Conservation (phyloP, 92 coral and sea anemone genomes). For the Actinernus sp. region DNA sequence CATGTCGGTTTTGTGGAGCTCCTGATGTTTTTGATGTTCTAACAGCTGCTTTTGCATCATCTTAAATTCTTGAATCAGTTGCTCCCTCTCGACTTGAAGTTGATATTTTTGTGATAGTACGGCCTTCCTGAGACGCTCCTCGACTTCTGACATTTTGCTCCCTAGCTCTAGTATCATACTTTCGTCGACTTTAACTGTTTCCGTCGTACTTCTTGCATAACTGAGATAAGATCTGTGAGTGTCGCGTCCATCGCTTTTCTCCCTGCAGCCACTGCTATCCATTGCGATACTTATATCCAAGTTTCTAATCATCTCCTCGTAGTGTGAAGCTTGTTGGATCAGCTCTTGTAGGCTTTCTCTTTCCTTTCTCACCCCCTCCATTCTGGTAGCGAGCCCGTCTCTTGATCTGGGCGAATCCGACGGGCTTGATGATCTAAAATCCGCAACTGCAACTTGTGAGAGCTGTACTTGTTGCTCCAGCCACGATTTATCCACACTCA, state of each 20-base stretch:
- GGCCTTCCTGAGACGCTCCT: constrained; percentile 87
- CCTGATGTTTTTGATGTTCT: constrained; percentile 89
- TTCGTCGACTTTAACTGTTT: constrained; percentile 64
- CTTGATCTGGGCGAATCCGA: constrained; percentile 33
- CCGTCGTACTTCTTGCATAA: constrained; percentile 6
- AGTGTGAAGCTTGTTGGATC: constrained; percentile 81
- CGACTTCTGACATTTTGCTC: constrained; percentile 85
- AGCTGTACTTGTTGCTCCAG: constrained; percentile 72
- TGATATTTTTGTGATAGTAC: constrained; percentile 90
- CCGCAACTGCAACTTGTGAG: constrained; percentile 47
- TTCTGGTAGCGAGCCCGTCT: constrained; percentile 56
- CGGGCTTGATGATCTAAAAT: constrained; percentile 28
- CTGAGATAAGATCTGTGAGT: constrained; percentile 33
- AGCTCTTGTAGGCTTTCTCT: constrained; percentile 85
- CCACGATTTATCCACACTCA: constrained; percentile 79
- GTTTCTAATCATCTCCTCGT: constrained; percentile 79
- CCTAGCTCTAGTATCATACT: constrained; percentile 80
- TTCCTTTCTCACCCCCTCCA: constrained; percentile 75
- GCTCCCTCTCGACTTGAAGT: constrained; percentile 86
- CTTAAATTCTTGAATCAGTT: constrained; percentile 88
- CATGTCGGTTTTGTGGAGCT: constrained; percentile 84
- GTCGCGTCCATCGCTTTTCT: constrained; percentile 8
- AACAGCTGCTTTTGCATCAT: constrained; percentile 84
- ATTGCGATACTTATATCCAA: constrained; percentile 25
- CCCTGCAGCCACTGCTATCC: constrained; percentile 22